These are phyloP conservation scores for Dendrophyllia cribrosa DNA, from an alignment of 64 coral and sea anemone species.

Conservation along the genomic window DNA sequence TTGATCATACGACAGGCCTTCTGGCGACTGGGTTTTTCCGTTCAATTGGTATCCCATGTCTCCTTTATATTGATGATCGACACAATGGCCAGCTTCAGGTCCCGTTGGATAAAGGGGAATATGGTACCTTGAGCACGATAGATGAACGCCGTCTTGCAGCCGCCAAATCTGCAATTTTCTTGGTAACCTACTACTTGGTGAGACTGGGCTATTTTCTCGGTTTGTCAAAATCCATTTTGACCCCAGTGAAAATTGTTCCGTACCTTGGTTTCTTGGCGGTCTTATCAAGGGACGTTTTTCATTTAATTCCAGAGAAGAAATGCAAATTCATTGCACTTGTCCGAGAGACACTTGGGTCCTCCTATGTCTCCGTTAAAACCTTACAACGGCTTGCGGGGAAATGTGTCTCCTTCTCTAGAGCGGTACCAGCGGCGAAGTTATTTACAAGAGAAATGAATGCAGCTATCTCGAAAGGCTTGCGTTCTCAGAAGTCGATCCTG, in stretches of 20 bases:
- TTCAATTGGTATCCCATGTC: slow-evolving; percentile 37
- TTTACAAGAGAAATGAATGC: slow-evolving; percentile 71
- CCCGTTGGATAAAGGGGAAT: background rate
- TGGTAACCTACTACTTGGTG: slow-evolving; percentile 38
- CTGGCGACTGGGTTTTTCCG: too few relatives aligned
- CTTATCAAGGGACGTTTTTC: background rate
- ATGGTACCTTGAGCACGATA: slow-evolving; percentile 4
- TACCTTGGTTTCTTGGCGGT: slow-evolving; percentile 48
- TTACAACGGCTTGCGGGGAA: slow-evolving; percentile 63
- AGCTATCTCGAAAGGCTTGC: slow-evolving; percentile 41
- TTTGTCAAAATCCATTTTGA: slow-evolving; percentile 55
- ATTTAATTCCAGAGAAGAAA: slow-evolving; percentile 49
- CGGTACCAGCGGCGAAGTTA: slow-evolving; percentile 24
- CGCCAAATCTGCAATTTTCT: slow-evolving; percentile 45
- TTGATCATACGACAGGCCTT: too few relatives aligned
- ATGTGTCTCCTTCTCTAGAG: slow-evolving; percentile 66
- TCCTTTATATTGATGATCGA: slow-evolving; percentile 70
- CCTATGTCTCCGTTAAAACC: slow-evolving; percentile 36
- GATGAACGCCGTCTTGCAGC: slow-evolving; percentile 36
- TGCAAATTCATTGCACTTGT: slow-evolving; percentile 38
- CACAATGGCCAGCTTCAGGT: slow-evolving; percentile 66
- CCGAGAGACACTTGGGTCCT: background rate
- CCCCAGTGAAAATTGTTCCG: slow-evolving; percentile 39
- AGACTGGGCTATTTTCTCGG: slow-evolving; percentile 65
- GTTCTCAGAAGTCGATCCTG: background rate